These are phyloP conservation scores for Pocota personata DNA, from an alignment of 2,888 invertebrate species.

Conservation along the genomic window DNA sequence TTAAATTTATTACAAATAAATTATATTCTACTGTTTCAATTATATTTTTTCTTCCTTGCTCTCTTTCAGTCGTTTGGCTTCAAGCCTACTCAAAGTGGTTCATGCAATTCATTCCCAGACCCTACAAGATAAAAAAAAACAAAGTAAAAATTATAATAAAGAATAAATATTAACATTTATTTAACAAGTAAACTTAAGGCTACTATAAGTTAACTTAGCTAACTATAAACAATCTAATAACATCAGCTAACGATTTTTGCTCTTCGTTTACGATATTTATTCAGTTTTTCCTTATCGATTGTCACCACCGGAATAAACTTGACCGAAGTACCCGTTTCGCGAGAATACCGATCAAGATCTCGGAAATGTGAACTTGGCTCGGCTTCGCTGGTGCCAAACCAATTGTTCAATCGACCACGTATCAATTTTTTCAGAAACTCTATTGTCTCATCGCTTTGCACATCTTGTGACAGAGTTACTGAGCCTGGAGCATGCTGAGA, in stretches of 20 bases:
- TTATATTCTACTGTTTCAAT: neutral
- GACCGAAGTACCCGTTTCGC: slow-evolving; percentile 51
- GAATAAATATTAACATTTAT: slow-evolving; percentile 51
- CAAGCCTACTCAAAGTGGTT: neutral
- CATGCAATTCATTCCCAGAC: slow-evolving; percentile 18
- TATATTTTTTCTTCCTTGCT: neutral
- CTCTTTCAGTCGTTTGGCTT: slow-evolving; percentile 16
- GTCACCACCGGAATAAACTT: slow-evolving; percentile 64
- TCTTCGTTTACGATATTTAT: slow-evolving; percentile 26
- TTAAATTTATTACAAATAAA: neutral
- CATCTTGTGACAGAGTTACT: slow-evolving; percentile 77
- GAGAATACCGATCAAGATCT: slow-evolving; percentile 47
- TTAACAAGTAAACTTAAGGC: slow-evolving; percentile 49
- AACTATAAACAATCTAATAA: neutral
- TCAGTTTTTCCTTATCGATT: slow-evolving; percentile 31
- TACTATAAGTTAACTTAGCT: slow-evolving; percentile 45
- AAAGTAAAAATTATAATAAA: neutral
- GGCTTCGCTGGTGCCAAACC: slow-evolving; percentile 60
- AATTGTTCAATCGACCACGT: slow-evolving; percentile 77
- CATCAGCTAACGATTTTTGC: neutral
- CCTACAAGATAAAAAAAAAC: slow-evolving; percentile 45
- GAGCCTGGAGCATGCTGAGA: slow-evolving; percentile 75
- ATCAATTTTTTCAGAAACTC: slow-evolving; percentile 78
- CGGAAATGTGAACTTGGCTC: slow-evolving; percentile 17
- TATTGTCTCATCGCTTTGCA: slow-evolving; percentile 78